Evolutionary conservation across 2,888 invertebrate species (phyloP), one percentile per base, ranked within the genome.

Genomic region (Eupsilia transversa): DNA sequence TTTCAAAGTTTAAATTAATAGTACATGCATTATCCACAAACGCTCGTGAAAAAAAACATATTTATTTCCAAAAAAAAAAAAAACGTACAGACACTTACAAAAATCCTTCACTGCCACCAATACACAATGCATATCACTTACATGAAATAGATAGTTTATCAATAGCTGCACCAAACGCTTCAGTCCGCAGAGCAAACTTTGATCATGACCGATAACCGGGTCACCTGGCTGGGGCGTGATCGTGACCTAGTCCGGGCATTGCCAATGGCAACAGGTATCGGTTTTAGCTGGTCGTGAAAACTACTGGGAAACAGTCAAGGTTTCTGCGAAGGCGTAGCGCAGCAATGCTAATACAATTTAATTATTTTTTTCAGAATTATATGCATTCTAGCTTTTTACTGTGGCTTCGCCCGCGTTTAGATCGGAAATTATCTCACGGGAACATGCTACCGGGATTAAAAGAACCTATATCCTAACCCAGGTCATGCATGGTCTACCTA

Each of bases 121-220:
- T 27, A 38, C 41, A 3, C 14, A 27, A 67, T 68, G 20, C 27
- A 49, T 56, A 52, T 23, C 23, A 14, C 7, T 20, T 30, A 23
- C 30, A 46, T 33, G 7, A 33, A n/a, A 49, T 27, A 38, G 38
- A 63, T 23, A 72, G 14, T 10, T 27, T 12, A 41, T 79, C 27
- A 68, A 27, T 5, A 57, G 0, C 30, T 27, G 14, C 14, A 54
- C 30, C 20, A 60, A 59, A 46, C n/a, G 35, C 49, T 52, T 33
- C 63, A 27, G 30, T 63, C 20, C 27, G 33, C 33, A 41, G 38
- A 41, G 20, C 9, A 63, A 14, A 14, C 52, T 41, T 41, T 81
- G 84, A 30, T 81, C 81, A 35, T 77, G 76, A 79, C 81, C 81
- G 85, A 41, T 80, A 84, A 81, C 57, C 46, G 54, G 85, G 81